Evolutionary conservation across 2,888 invertebrate species (phyloP), one percentile per base, ranked within the genome.

Genomic region (Caradrina kadenii): DNA sequence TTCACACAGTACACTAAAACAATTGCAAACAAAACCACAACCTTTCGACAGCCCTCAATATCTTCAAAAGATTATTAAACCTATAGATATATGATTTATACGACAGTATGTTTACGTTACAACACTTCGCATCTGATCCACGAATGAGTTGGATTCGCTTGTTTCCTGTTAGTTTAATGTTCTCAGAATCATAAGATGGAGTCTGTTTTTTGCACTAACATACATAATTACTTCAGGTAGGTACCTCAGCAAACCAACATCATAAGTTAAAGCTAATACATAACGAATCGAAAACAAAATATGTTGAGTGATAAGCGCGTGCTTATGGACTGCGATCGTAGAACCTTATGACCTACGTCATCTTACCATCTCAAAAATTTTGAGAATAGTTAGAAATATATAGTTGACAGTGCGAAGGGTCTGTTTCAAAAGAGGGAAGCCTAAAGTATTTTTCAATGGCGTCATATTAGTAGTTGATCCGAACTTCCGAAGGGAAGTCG

Each of bases 121-220:
- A 52, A 62, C 61, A 66, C 74, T 58, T 31, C 66, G 39, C 55
- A 63, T 61, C 61, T 64, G 62, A 65, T 66, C 56, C 7, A 67
- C 73, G 71, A 83, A 77, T 81, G 83, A 74, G 59, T 74, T 64
- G 60, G 69, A 65, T 56, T 58, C 63, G 60, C 64, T 55, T 56
- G 69, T 80, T 82, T 82, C 80, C 71, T 83, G 73, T 64, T 84
- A 31, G 49, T 49, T 50, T 66, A 62, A 70, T 69, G 64, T 83
- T 75, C 82, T 76, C 48, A 54, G 73, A 77, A 84, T 35, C 54
- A n/a, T 65, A 50, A 48, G 56, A 54, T 52, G 22, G 56, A 63
- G 49, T 50, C 17, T 52, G 59, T 73, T 73, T 81, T 79, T 74
- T 81, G 56, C 35, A 17, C 50, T 39, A 26, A 52, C 13, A 21